Evolutionary conservation across 2,888 invertebrate genomes (phyloP).

Genomic region (Steinernema hermaphroditum): DNA sequence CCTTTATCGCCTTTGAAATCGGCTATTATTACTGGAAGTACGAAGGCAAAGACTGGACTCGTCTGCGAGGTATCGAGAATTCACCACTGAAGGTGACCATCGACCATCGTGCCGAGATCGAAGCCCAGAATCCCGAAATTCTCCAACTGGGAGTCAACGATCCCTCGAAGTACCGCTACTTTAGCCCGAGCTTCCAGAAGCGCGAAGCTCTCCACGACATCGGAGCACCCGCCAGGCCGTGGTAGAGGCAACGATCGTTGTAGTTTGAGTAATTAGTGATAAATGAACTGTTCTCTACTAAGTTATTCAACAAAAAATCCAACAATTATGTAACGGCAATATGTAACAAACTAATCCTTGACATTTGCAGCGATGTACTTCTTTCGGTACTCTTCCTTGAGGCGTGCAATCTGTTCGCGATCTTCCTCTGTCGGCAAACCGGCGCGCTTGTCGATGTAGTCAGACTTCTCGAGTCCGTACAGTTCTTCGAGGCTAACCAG

Average conservation of each 20-base stretch:
- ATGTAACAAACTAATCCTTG: constrained; percentile 16
- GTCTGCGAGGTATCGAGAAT: constrained; percentile 55
- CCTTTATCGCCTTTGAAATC: constrained; percentile 48
- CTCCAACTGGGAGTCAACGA: constrained; percentile 39
- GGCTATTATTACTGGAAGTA: constrained; percentile 65
- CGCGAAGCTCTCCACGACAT: constrained; percentile 57
- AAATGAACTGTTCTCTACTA: constrained; percentile 20
- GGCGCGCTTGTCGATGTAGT: constrained; percentile 61
- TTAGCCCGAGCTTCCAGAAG: constrained; percentile 57
- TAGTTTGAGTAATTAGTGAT: constrained; percentile 20
- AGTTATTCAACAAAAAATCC: neutral
- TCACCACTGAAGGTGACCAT: constrained; percentile 50
- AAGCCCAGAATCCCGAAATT: constrained; percentile 55
- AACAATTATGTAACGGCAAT: too few species aligned
- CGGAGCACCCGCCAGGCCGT: constrained; percentile 57
- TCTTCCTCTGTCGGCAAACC: constrained; percentile 61
- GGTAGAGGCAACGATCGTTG: constrained; percentile 45
- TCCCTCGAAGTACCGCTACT: constrained; percentile 45
- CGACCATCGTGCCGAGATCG: constrained; percentile 44
- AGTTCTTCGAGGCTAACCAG: constrained; percentile 61
- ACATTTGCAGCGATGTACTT: constrained; percentile 34
- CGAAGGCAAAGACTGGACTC: constrained; percentile 62
- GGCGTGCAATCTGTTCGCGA: constrained; percentile 48
- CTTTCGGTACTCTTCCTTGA: constrained; percentile 53
- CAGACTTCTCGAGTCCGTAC: constrained; percentile 50